Base-by-base conservation (phyloP, 1,140 invertebrate genomes). In the Penaeus indicus region DNA sequence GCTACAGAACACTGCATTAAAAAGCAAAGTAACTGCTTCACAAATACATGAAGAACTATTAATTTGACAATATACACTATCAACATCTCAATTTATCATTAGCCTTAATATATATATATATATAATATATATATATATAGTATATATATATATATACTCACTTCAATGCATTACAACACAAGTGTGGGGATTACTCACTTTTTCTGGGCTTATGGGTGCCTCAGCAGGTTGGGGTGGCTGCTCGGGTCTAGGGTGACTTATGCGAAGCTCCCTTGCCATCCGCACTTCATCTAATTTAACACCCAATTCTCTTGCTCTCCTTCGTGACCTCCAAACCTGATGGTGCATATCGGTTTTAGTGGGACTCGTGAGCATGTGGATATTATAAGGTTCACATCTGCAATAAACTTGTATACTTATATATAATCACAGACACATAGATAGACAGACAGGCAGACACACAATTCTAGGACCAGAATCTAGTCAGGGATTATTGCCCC, bases 241-340 rank as follows among this genome's bases (percentile, higher is more conserved):
- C 18, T 22, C 69, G 18, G 72, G 72, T n/a, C 19, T 32, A 32
- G 61, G 32, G 72, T 62, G 60, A 21, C 75, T 75, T 21, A 78
- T 18, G 18, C 87, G 42, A 5, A 88, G 87, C 22, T 88, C 87
- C 69, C 84, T 75, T 60, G 80, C 87, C 25, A 78, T 72, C 21
- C 75, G 69, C 22, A 22, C 87, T 25, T 88, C 81, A 10, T 72
- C 60, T 11, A 84, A 32, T 38, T 90, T 67, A 1, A 92, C 64
- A 18, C 88, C 85, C 8, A 92, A 72, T 32, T 89, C 77, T 82
- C 91, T 63, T 42, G 91, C 90, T 69, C 83, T 80, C 54, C 84
- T 81, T 78, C 87, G 89, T n/a, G 91, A 92, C 82, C 91, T 86
- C 91, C 91, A 92, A 32, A 92, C 77, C 91, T 91, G 83, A 61